A percentile compares a stretch with the other conserved stretches of the same genome.
phyloP scores from a whole-genome alignment of 2,113 vertebrate genomes.

The Corvus cornix region DNA sequence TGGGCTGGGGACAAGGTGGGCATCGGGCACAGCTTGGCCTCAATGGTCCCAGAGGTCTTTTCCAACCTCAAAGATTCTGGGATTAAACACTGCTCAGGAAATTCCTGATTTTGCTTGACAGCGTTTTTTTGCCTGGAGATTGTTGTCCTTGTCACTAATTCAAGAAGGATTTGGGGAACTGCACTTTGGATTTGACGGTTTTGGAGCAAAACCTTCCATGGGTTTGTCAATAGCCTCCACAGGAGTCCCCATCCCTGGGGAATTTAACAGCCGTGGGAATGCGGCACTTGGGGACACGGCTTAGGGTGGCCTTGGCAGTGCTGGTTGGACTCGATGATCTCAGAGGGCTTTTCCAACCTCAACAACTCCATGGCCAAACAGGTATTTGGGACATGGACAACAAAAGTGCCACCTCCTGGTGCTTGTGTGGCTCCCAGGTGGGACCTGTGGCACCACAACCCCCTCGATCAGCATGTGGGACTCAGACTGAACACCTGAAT shows the following conservation, averaged over 20 bases:
- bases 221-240: neutral
- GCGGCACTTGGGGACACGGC: neutral
- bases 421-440: neutral
- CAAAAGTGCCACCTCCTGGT: neutral
- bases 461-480: fast-evolving
- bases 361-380: neutral
- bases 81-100: neutral
- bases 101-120: neutral
- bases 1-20: neutral
- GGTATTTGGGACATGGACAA: neutral
- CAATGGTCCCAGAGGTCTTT: fast-evolving
- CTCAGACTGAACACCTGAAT: fast-evolving
- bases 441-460: neutral
- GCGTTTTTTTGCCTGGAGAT: neutral
- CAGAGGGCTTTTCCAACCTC: neutral
- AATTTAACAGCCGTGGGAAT: neutral
- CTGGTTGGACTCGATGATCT: neutral
- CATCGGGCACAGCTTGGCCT: fast-evolving
- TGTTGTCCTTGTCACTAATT: neutral
- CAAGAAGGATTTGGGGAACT: neutral
- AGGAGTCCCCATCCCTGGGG: neutral
- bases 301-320: neutral
- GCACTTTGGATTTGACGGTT: neutral
- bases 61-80: neutral
- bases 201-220: neutral